These are phyloP conservation scores for Leguminivora glycinivorella DNA, from an alignment of 1,140 invertebrate species.

Conservation along the genomic window DNA sequence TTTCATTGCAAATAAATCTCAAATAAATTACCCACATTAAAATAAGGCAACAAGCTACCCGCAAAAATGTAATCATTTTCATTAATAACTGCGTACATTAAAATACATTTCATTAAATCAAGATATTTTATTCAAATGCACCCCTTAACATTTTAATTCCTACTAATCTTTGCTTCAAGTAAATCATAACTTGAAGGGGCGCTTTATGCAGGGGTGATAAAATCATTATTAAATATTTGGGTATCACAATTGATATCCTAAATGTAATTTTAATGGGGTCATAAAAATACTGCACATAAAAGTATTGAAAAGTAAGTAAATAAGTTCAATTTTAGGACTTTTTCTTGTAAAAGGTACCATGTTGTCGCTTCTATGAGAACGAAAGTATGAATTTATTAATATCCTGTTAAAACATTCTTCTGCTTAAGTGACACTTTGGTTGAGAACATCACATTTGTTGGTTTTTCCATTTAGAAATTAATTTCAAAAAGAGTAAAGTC, in stretches of 20 bases:
- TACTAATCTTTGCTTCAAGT: constrained; percentile 2
- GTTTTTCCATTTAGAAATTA: too few relatives aligned
- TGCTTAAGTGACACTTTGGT: too few relatives aligned
- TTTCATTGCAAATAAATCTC: background rate
- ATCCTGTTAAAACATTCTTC: too few relatives aligned
- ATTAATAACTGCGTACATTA: background rate
- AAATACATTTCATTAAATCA: background rate
- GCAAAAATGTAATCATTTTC: background rate
- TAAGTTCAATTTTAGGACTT: too few relatives aligned
- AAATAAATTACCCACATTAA: background rate
- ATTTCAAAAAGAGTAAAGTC: too few relatives aligned
- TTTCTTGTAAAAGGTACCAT: too few relatives aligned
- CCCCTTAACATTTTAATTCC: constrained; percentile 1
- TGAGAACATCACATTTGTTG: too few relatives aligned
- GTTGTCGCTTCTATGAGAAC: too few relatives aligned
- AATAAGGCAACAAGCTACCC: background rate
- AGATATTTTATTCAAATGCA: background rate
- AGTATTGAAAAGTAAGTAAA: too few relatives aligned
- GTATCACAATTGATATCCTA: background rate
- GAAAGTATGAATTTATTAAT: too few relatives aligned
- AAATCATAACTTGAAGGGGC: constrained; percentile 8
- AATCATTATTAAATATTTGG: background rate
- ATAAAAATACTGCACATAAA: background rate
- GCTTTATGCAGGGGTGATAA: background rate
- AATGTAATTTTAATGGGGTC: background rate